Evolutionary conservation across 2,797 vertebrate species (phyloP), one percentile per base, ranked within the genome.

Genomic region (Smutsia gigantea): DNA sequence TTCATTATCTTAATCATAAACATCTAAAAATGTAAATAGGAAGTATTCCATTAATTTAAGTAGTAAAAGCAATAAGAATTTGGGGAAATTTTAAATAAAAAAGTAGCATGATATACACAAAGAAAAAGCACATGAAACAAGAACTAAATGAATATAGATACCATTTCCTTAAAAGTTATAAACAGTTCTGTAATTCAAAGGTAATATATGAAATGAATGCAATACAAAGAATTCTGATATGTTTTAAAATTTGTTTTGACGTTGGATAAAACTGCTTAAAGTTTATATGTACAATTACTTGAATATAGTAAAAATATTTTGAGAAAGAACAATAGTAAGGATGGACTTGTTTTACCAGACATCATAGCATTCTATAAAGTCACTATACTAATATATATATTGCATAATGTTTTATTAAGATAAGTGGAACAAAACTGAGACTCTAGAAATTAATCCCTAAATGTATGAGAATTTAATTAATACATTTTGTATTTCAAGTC

Each of bases 141-240:
- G 23, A 63, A 29, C 27, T 69, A 87, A 84, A 34, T 49, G 27
- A 64, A 87, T 53, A 61, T 25, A 78, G 17, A 68, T 87, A 72
- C 3, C 1, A 74, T 87, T 57, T 91, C 83, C 19, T 81, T 79
- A 64, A 77, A 87, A 95, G 51, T 72, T 29, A 72, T 49, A 51
- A 74, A 90, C 74, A 85, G 8, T 77, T 59, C 18, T 91, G 27
- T 91, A 39, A 74, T 86, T 95, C 21, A 87, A 78, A 94, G n/a
- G 94, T 46, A 77, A 83, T 42, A 74, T 42, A 42, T 72, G 90
- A 61, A 42, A 34, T 68, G 55, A 79, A 86, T 72, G 2, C 3
- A 39, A 53, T 78, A 57, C 0, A 90, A 82, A 69, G 27, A 75
- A 83, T 93, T 72, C 10, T 25, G 14, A 77, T 10, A 74, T 87